These are phyloP conservation scores for Thymallus thymallus DNA, from an alignment of 2,113 vertebrate genomes.

Conservation along the genomic window DNA sequence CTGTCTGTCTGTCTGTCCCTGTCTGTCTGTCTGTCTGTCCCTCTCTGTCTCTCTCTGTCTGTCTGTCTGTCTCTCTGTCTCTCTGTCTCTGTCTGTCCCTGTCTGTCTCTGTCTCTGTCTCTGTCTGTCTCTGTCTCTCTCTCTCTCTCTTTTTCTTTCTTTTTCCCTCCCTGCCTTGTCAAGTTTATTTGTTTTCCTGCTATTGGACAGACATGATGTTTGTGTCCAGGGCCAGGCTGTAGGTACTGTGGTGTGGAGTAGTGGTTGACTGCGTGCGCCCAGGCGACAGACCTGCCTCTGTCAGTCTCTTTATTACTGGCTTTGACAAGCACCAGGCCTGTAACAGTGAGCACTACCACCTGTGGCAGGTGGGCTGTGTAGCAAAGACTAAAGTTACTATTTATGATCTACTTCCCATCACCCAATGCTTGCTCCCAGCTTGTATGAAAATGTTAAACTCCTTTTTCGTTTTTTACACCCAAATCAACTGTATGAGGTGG, in stretches of 20 bases:
- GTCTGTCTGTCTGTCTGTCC: background rate
- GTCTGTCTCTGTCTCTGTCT: no score
- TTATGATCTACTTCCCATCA: background rate
- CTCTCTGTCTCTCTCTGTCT: no score
- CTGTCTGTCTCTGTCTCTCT: no score
- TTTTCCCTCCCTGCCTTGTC: no score
- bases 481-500: background rate
- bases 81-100: no score
- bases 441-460: background rate
- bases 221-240: no score
- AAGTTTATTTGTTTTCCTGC: no score
- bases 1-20: background rate
- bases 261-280: background rate
- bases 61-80: no score
- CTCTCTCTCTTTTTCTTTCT: no score
- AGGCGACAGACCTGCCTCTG: background rate
- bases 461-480: background rate
- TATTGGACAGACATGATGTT: no score
- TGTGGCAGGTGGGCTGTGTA: constrained; percentile 57
- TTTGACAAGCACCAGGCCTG: background rate
- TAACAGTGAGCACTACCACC: constrained; percentile 28
- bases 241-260: background rate
- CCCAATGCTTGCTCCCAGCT: constrained; percentile 23
- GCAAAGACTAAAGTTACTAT: background rate
- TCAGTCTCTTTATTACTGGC: background rate